phyloP scores from a whole-genome alignment of 2,888 invertebrate genomes.

The Sphinx pinastri region DNA sequence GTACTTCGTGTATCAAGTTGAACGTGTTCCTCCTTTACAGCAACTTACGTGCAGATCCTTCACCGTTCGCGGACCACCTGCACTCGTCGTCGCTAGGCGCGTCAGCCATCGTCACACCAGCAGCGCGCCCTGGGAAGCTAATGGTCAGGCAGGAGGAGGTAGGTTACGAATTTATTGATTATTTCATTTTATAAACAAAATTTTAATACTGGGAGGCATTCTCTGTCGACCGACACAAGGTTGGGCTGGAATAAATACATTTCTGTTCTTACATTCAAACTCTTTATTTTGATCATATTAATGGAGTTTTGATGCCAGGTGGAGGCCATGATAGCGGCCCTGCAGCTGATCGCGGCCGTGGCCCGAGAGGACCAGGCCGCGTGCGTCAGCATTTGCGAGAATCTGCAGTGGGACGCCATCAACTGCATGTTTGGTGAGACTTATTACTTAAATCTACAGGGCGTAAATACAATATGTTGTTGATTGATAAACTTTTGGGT shows the following conservation, averaged over 20 bases:
- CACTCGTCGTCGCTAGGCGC: conserved; percentile 83
- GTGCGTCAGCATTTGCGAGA: conserved; percentile 92
- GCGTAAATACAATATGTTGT: too few relatives aligned
- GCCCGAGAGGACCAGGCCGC: conserved; percentile 92
- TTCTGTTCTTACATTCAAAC: too few relatives aligned
- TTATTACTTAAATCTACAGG: background rate
- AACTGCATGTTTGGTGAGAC: conserved; percentile 87
- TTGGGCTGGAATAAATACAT: too few relatives aligned
- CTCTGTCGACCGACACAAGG: too few relatives aligned
- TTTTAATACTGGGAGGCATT: too few relatives aligned
- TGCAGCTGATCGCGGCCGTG: conserved; percentile 90
- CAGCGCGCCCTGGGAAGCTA: conserved; percentile 66
- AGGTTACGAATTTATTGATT: background rate
- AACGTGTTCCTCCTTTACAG: conserved; percentile 55
- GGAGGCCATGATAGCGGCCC: conserved; percentile 92
- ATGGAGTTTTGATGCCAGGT: conserved; percentile 69
- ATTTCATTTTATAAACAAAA: background rate
- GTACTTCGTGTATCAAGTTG: background rate
- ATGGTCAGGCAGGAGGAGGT: conserved; percentile 75
- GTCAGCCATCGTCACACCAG: conserved; percentile 63
- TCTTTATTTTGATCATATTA: too few relatives aligned
- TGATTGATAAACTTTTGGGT: too few relatives aligned
- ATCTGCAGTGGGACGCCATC: conserved; percentile 93
- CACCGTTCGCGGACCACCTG: conserved; percentile 77
- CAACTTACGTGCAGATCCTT: conserved; percentile 88